Percentiles rank a stretch among this genome's conserved stretches.
These are phyloP conservation scores for Eupeodes latifasciatus DNA, from an alignment of 2,888 invertebrate genomes.

Conservation along the genomic window DNA sequence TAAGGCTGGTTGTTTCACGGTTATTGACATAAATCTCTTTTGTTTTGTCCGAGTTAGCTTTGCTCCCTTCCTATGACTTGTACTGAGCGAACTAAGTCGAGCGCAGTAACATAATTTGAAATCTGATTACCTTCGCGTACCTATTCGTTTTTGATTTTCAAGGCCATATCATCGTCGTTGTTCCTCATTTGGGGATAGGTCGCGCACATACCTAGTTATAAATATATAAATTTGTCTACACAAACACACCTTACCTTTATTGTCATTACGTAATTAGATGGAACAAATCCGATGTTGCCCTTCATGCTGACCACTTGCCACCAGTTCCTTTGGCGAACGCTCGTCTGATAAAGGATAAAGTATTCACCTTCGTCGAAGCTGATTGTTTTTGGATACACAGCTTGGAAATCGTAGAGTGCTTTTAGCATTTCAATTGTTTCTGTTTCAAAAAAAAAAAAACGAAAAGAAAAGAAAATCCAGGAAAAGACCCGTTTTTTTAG, in stretches of 20 bases:
- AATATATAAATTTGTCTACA: conserved; percentile 5
- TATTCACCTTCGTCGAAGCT: conserved; percentile 92
- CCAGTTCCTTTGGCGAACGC: conserved; percentile 92
- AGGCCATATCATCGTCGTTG: conserved; percentile 50
- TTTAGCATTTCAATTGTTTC: conserved; percentile 92
- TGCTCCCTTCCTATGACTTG: not conserved
- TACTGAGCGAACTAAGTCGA: conserved; percentile 11
- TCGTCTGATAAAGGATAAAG: conserved; percentile 91
- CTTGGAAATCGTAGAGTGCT: conserved; percentile 93
- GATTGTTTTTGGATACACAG: conserved; percentile 92
- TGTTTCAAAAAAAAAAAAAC: conserved; percentile 78
- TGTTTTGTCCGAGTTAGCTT: not conserved
- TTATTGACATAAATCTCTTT: conserved; percentile 55
- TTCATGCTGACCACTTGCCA: conserved; percentile 94
- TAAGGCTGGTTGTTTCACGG: conserved; percentile 21
- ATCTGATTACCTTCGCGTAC: conserved; percentile 30
- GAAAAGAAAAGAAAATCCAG: conserved; percentile 77
- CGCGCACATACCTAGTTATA: conserved; percentile 40
- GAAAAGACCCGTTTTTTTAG: conserved; percentile 43
- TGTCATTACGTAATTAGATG: conserved; percentile 93
- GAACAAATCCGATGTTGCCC: conserved; percentile 93
- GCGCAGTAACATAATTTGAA: conserved; percentile 25
- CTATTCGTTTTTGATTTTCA: conserved; percentile 53
- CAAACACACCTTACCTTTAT: conserved; percentile 87
- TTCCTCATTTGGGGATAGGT: conserved; percentile 61